Base-by-base conservation (phyloP, 1,140 invertebrate species). In the Vollenhovia emeryi region DNA sequence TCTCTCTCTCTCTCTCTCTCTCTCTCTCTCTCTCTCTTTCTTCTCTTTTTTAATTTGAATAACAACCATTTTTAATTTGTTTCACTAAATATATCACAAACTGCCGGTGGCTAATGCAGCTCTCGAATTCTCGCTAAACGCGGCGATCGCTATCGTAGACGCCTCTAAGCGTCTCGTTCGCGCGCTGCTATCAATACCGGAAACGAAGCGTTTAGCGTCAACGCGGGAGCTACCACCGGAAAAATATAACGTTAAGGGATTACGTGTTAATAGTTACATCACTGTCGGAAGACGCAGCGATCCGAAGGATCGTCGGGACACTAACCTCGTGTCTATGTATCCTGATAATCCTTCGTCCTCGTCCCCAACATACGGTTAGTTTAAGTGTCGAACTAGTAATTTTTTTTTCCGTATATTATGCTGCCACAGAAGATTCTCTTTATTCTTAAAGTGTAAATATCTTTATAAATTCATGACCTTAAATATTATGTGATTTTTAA, bases 21-120 rank as follows among this genome's bases (percentile, higher is more conserved):
- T 45, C 9, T 86, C 24, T 60, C n/a, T 21, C 45, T 36, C 40
- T 24, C 52, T 57, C 21, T 64, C 15, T 33, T 36, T 84, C 43
- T 27, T 57, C 50, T 76, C 21, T 64, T 90, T 89, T 91, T 92
- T 91, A 92, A 92, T 93, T 93, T 92, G 91, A 94, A 94, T 94
- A 94, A 95, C 94, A 94, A 94, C 92, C 93, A 93, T 92, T 88
- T 91, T 86, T 64, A 87, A 93, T 93, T 93, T 90, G 87, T 92
- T 92, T 94, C 89, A 94, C 93, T 95, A 93, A 93, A 94, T 94
- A 94, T 95, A 95, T 95, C 94, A 95, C 94, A 95, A 95, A 95
- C 93, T 94, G 93, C 91, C 92, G 92, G 91, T 91, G 91, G 91
- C 86, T 84, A 89, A 86, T 89, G 88, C 86, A 92, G 91, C 90